Evolutionary conservation across 2,888 invertebrate species (phyloP).

Genomic region (Netelia virgata): DNA sequence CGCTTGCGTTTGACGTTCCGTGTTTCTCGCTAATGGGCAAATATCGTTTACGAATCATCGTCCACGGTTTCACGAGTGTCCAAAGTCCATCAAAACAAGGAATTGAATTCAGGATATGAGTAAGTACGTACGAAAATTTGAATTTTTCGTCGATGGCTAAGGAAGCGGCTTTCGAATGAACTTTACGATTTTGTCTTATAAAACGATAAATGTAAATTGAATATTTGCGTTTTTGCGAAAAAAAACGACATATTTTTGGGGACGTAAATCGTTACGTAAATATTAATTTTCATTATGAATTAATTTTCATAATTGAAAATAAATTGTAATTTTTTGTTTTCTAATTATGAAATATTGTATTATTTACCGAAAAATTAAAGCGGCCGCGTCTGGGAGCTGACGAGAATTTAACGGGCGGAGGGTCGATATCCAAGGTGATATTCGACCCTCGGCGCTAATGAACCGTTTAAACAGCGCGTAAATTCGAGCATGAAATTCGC

Average conservation of each 20-base stretch:
- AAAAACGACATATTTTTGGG: too few species aligned
- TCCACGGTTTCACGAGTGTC: conserved; percentile 11
- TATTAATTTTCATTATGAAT: too few species aligned
- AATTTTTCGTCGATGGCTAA: not conserved
- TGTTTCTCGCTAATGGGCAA: conserved; percentile 35
- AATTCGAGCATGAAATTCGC: conserved; percentile 43
- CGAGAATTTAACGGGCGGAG: not conserved
- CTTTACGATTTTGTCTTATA: too few species aligned
- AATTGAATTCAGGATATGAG: not conserved
- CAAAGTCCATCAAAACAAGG: conserved; percentile 27
- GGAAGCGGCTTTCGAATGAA: too few species aligned
- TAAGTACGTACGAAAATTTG: not conserved
- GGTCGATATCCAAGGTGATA: conserved; percentile 38
- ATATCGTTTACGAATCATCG: conserved; percentile 18
- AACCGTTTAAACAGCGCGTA: conserved; percentile 45
- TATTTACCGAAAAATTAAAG: too few species aligned
- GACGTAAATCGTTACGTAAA: too few species aligned
- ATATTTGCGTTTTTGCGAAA: too few species aligned
- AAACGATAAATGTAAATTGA: too few species aligned
- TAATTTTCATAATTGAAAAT: too few species aligned
- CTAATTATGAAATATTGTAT: too few species aligned
- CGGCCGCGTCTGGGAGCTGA: too few species aligned
- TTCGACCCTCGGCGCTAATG: conserved; percentile 35
- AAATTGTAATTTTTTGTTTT: too few species aligned
- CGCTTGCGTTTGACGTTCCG: conserved; percentile 21